Conservation (phyloP, 2,113 vertebrate genomes). For the Galbula dea region DNA sequence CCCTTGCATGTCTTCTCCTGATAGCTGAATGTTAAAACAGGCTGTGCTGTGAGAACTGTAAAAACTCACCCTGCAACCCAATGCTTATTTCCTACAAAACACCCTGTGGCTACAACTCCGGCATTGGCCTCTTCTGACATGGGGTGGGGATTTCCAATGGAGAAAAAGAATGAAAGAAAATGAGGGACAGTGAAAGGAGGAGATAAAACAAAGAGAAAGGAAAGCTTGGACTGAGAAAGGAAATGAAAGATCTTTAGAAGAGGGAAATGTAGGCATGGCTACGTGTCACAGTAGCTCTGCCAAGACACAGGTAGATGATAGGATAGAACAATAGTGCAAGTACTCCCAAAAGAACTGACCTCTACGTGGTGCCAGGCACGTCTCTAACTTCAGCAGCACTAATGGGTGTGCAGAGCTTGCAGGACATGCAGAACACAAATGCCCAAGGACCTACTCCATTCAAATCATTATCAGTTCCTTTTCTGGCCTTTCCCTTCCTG, state of each 20-base stretch:
- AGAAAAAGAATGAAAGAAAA: background rate
- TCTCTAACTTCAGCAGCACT: background rate
- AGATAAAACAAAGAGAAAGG: background rate
- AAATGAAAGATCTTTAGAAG: background rate
- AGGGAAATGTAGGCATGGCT: background rate
- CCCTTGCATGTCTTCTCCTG: background rate
- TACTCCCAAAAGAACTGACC: background rate
- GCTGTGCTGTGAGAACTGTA: background rate
- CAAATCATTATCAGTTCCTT: background rate
- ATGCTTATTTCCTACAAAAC: background rate
- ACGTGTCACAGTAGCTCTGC: background rate
- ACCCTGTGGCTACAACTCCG: background rate
- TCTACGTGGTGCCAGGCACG: background rate
- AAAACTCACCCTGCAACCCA: background rate
- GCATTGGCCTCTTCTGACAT: background rate
- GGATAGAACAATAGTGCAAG: background rate
- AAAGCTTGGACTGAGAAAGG: background rate
- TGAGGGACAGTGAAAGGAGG: background rate
- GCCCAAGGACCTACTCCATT: background rate
- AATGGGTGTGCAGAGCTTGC: background rate
- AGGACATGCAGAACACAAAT: background rate
- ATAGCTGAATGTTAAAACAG: background rate
- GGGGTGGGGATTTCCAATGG: background rate
- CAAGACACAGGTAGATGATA: background rate
- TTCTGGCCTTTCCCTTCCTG: conserved; percentile 26